Percentiles rank a stretch among this genome's conserved stretches.
Evolutionary conservation across 2,797 vertebrate genomes (phyloP).

Genomic region (Tenualosa ilisha): DNA sequence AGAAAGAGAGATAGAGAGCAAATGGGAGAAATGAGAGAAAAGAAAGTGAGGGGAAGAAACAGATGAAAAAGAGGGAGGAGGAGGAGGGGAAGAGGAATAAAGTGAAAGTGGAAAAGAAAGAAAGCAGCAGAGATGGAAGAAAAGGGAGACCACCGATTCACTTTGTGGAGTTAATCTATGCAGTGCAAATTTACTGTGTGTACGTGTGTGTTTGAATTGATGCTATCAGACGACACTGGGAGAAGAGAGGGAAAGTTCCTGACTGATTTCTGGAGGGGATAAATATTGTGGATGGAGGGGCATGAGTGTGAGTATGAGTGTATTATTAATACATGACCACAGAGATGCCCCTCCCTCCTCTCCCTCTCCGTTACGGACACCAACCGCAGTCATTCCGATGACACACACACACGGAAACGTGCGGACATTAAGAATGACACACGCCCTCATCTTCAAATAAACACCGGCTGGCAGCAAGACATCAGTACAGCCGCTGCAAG

Average conservation of each 20-base stretch:
- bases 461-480: constrained; percentile 3
- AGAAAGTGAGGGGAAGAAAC: not conserved
- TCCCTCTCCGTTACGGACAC: constrained; percentile 7
- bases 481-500: not conserved
- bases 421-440: constrained; percentile 19
- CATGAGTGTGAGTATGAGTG: too few species aligned
- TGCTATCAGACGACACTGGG: not conserved
- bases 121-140: not conserved
- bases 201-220: constrained; percentile 18
- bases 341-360: constrained; percentile 12
- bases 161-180: constrained; percentile 53
- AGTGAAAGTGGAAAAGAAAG: not conserved
- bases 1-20: constrained; percentile 18
- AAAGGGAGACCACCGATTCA: constrained; percentile 52
- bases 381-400: constrained; percentile 7
- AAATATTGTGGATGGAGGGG: too few species aligned
- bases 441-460: constrained; percentile 22
- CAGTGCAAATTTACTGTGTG: constrained; percentile 2
- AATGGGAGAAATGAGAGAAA: constrained; percentile 30
- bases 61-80: not conserved
- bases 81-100: not conserved
- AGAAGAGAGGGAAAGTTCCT: not conserved
- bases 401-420: constrained; percentile 13
- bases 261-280: not conserved
- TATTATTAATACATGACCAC: constrained; percentile 37